Evolutionary conservation across 2,888 invertebrate genomes (phyloP), one percentile per base, ranked within the genome.

Genomic region (Craniophora ligustri): DNA sequence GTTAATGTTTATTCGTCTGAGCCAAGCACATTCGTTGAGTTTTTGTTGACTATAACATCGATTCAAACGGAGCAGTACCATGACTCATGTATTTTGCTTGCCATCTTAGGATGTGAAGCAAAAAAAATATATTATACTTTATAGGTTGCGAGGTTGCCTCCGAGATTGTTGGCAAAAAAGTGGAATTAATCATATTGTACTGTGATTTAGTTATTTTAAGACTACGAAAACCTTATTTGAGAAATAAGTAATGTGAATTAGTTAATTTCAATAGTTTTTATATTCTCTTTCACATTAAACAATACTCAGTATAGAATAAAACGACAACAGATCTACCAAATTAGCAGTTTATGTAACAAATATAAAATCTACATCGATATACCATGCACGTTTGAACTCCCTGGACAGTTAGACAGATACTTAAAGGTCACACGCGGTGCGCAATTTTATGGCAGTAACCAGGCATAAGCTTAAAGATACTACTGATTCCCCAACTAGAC

Each of bases 21-120:
- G 60, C 38, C 6, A 64, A n/a, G n/a, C n/a, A 14, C 18, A 46
- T 46, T 67, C 10, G 42, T 60, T 44, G 32, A 15, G 32, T 53
- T 51, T 58, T 50, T 61, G 39, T 32, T 26, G 39, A 31, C 46
- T 47, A 32, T 53, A 21, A 47, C 61, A 67, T 67, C 18, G 47
- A 47, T 67, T 61, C 13, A 34, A 26, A 26, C 28, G 21, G 19
- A 35, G 23, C 19, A 19, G 18, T 67, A 40, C 46, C 67, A 44
- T 53, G 63, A 67, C 54, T 63, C 46, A 44, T 21, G 53, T 31
- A 31, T 51, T 51, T 67, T 19, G n/a, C 13, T 19, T 26, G 26
- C 34, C 19, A 10, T 21, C 10, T 34, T n/a, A n/a, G 16, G 44
- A 44, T 44, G 44, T 23, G 6, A 36, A 19, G 10, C 21, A 13